Percentiles rank a stretch among this genome's conserved stretches.
Evolutionary conservation across 2,113 vertebrate genomes (phyloP).

Genomic region (Onychostoma macrolepis): DNA sequence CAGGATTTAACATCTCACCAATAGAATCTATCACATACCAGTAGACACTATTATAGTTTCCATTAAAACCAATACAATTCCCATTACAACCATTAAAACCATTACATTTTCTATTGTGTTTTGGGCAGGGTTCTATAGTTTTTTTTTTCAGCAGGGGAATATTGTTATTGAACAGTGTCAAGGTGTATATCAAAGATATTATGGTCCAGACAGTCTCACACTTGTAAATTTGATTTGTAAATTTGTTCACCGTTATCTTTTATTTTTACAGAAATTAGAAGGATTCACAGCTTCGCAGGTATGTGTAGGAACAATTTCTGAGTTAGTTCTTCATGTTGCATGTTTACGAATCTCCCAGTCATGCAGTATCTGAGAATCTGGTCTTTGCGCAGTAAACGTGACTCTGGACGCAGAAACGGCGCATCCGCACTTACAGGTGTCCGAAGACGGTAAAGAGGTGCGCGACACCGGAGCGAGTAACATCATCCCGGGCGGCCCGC

Average conservation of each 20-base stretch:
- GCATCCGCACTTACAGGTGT: conserved; percentile 16
- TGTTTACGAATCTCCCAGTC: not conserved
- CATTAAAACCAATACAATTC: too few relatives aligned
- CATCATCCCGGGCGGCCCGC: not conserved
- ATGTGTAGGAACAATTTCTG: not conserved
- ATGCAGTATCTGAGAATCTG: not conserved
- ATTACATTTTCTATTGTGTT: too few relatives aligned
- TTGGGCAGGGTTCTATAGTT: too few relatives aligned
- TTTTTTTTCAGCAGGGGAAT: too few relatives aligned
- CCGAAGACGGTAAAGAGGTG: conserved; percentile 24
- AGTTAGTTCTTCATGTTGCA: not conserved
- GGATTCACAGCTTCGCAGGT: conserved; percentile 67
- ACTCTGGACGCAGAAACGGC: conserved; percentile 62
- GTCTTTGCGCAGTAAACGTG: conserved; percentile 61
- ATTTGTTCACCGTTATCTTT: not conserved
- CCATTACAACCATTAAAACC: too few relatives aligned
- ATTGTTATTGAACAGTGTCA: too few relatives aligned
- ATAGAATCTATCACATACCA: too few relatives aligned
- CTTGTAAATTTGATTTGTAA: too few relatives aligned
- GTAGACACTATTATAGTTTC: too few relatives aligned
- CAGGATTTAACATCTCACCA: too few relatives aligned
- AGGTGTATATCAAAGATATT: not conserved
- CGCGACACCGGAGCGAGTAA: not conserved
- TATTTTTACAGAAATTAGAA: conserved; percentile 61
- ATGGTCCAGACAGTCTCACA: not conserved